phyloP scores from a whole-genome alignment of 2,797 vertebrate species.

The Gallinago solitaria region DNA sequence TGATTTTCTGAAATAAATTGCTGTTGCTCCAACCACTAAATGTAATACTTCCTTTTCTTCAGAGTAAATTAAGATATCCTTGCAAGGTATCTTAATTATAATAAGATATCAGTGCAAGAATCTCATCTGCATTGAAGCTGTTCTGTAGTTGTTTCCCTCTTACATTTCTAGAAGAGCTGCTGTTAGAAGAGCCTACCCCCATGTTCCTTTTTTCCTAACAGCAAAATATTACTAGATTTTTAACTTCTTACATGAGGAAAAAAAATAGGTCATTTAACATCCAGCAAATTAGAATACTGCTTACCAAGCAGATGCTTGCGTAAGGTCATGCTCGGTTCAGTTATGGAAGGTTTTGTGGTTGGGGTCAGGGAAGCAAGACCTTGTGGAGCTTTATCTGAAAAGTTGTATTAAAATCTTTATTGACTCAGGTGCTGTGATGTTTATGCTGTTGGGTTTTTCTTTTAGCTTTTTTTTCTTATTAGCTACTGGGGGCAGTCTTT shows the following conservation, averaged over 20 bases:
- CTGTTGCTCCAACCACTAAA: not conserved
- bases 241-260: not conserved
- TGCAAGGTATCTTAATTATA: not conserved
- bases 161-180: not conserved
- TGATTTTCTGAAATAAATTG: not conserved
- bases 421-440: constrained; percentile 62
- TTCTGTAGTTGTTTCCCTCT: not conserved
- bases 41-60: not conserved
- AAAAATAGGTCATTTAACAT: constrained; percentile 8
- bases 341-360: not conserved
- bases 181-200: not conserved
- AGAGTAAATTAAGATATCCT: not conserved
- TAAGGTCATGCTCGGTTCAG: constrained; percentile 23
- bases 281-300: constrained; percentile 8
- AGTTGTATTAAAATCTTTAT: constrained; percentile 49
- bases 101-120: not conserved
- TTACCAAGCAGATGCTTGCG: constrained; percentile 14
- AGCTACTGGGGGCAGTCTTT: not conserved
- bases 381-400: constrained; percentile 38
- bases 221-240: not conserved
- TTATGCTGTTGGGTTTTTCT: constrained; percentile 39
- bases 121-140: not conserved
- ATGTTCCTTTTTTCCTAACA: not conserved
- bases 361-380: constrained; percentile 15
- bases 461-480: not conserved